Evolutionary conservation across 53 echinoderm and acorn worm genomes (phyloP), one percentile per base, ranked within the genome.

Genomic region (Holothuria scabra): DNA sequence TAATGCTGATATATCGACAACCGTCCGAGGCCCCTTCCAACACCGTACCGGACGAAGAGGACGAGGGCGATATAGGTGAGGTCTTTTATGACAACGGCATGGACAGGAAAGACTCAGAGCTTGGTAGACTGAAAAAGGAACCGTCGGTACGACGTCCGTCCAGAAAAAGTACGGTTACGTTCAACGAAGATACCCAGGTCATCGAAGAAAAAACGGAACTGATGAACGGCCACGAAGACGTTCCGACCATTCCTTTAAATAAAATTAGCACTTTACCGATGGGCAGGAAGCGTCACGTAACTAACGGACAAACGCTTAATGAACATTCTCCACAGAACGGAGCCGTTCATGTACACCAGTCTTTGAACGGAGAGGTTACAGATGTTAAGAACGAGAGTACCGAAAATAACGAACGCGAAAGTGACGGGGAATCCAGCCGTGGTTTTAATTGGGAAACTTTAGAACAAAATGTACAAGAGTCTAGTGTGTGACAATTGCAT

Each of bases 1-100:
- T 93, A 12, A 94, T 92, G 60, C 88, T 92, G 70, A 67, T 96
- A 46, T 49, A 86, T 16, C 88, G 81, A 14, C 38, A 33, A 37
- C 82, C 81, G 23, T 41, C 24, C 14, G 72, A 65, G n/a, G 44
- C 78, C 12, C 58, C 58, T 8, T 6, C 88, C 46, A 68, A 58
- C 29, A 52, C 75, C 33, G 64, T 69, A 18, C 21, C 19, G 0
- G 62, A 65, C 33, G 71, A 80, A 12, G 80, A 81, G 46, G 72
- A 61, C 30, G 67, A 80, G 37, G 81, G 82, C 18, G 84, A 88
- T 33, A 74, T 82, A 18, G 76, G 38, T 63, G 74, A 69, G 21
- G 87, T 78, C 57, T 78, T 78, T 31, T 41, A 55, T 74, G 33
- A 58, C 0, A 59, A 84, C 46, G 72, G 19, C 59, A 66, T 7